Evolutionary conservation across 2,113 vertebrate species (phyloP), one percentile per base, ranked within the genome.

Genomic region (Scophthalmus maximus): DNA sequence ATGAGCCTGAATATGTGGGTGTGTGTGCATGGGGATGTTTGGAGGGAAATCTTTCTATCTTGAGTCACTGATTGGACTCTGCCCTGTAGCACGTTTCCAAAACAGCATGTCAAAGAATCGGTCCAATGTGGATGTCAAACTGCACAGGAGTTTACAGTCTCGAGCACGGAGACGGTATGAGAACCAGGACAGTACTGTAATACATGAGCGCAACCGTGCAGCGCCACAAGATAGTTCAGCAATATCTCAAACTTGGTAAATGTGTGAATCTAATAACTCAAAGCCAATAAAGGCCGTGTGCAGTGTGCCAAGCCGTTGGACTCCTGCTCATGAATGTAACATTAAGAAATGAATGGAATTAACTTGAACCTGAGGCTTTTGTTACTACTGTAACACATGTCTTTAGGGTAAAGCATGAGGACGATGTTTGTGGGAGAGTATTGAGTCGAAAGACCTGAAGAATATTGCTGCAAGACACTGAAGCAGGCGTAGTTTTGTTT

Each of bases 41-140:
- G 23, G 40, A 66, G 40, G 62, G 66, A 74, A 81, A 67, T 51
- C 59, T 36, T 50, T 73, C 47, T 55, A 3, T 36, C 5, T 66
- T 63, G 22, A 79, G 47, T 52, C 65, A 44, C 17, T 60, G 10
- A 40, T 40, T 15, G 14, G 14, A 17, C 14, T 40, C 5, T 2
- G n/a, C n/a, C n/a, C n/a, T n/a, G n/a, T n/a, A n/a, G n/a, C n/a
- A n/a, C n/a, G n/a, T n/a, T n/a, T n/a, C n/a, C n/a, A n/a, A n/a
- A n/a, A n/a, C n/a, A n/a, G n/a, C n/a, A n/a, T n/a, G n/a, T n/a
- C n/a, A n/a, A n/a, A n/a, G n/a, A n/a, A n/a, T n/a, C n/a, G n/a
- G n/a, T n/a, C n/a, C n/a, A n/a, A n/a, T n/a, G n/a, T n/a, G 14
- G 36, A 40, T 40, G 14, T 40, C 17, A 40, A 40, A 15, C 12